phyloP scores from a whole-genome alignment of 2,113 vertebrate genomes.

The Gymnocephalus cernua region DNA sequence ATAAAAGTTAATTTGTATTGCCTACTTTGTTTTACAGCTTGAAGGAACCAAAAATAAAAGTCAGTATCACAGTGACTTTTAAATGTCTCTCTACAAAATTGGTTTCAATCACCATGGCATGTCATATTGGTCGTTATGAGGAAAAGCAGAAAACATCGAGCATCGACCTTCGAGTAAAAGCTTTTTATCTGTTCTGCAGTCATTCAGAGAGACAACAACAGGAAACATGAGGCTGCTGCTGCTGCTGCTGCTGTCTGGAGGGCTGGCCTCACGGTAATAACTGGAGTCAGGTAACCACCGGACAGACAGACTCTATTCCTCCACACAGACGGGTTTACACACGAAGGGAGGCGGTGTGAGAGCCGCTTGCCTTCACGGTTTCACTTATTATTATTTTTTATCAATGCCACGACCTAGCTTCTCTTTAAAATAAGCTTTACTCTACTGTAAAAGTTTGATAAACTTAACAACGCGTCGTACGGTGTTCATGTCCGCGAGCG shows the following conservation, averaged over 20 bases:
- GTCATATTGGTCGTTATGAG: not conserved
- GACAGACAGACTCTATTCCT: conserved; percentile 22
- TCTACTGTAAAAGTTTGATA: not conserved
- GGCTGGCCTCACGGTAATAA: conserved; percentile 62
- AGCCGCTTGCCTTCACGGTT: not conserved
- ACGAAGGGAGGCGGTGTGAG: conserved; percentile 14
- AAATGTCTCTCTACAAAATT: not conserved
- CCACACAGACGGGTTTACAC: conserved; percentile 18
- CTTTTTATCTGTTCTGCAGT: conserved; percentile 17
- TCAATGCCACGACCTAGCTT: conserved; percentile 1
- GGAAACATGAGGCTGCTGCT: conserved; percentile 67
- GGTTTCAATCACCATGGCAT: not conserved
- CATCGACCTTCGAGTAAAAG: not conserved
- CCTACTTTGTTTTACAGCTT: not conserved
- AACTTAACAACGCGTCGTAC: not conserved
- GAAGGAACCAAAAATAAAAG: not conserved
- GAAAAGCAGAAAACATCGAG: not conserved
- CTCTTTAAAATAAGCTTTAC: conserved; percentile 15
- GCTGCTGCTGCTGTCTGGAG: conserved; percentile 41
- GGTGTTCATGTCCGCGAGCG: conserved; percentile 27
- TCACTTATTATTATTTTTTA: not conserved
- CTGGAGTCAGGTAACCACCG: conserved; percentile 79
- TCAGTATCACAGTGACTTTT: not conserved
- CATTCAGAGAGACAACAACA: conserved; percentile 55
- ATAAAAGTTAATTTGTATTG: not conserved